Evolutionary conservation across 2,888 invertebrate species (phyloP), one percentile per base, ranked within the genome.

Genomic region (Epirrita christyi): DNA sequence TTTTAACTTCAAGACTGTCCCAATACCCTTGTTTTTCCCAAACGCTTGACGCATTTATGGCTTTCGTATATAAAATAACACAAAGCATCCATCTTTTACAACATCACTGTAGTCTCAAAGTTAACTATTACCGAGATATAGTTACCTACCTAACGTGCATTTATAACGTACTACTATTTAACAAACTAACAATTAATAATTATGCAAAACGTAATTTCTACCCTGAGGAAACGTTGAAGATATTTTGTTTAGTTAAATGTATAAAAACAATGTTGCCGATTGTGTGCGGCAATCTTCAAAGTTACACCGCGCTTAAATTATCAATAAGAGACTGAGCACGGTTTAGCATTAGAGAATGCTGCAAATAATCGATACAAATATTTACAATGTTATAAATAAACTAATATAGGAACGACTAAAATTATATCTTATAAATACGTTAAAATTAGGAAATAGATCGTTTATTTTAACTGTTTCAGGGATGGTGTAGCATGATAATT

Each of bases 61-160:
- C 46, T 21, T 45, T 34, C 42, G n/a, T 46, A 36, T 41, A 15
- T 21, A 48, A 8, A 21, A 13, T 21, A 13, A 38, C 8, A 34
- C 32, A 29, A 9, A 43, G 8, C n/a, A 15, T 48, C 47, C 38
- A 34, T 48, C 38, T 34, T n/a, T 27, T 14, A 42, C 10, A 0
- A 46, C 45, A 21, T 36, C 37, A 36, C 36, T 34, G 45, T 45
- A 47, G 42, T 42, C 47, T 47, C 47, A 48, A 54, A 43, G 40
- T 45, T 42, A 47, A 37, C 47, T 15, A n/a, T n/a, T 51, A 40
- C 8, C 21, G 40, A 27, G 11, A 11, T 37, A 37, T 11, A 11
- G 6, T 11, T 37, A n/a, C n/a, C 13, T 13, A 40, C 11, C 36
- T 36, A 11, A n/a, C 11, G n/a, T 6, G 6, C 5, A 40, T 10